Evolutionary conservation across 1,140 invertebrate species (phyloP), one percentile per base, ranked within the genome.

Genomic region (Dendroctonus ponderosae): DNA sequence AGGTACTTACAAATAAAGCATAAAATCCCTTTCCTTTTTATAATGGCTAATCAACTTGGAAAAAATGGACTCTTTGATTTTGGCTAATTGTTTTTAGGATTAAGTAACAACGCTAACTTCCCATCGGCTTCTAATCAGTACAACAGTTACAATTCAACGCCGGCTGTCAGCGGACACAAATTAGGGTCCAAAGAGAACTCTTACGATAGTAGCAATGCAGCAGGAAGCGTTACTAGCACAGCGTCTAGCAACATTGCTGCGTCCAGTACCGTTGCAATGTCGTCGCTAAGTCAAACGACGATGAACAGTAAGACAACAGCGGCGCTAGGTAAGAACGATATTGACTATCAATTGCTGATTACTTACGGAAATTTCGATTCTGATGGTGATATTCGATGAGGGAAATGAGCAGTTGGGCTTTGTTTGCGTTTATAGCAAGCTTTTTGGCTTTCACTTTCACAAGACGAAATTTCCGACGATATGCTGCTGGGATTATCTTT

Each of bases 161-260:
- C 26, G 26, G 26, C 80, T 62, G 82, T 81, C 6, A 39, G 60
- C 62, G 82, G 14, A 65, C 80, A 77, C 40, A 83, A 83, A 70
- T 84, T 83, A 26, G 37, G 38, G 7, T 3, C 38, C 1, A 62
- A 62, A 15, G 62, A 65, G 66, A 82, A 81, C 56, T 81, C 81
- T 42, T 85, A 85, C 40, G 84, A 84, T 63, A 84, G 76, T 70
- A 83, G 77, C 59, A 80, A 81, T 53, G 80, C 79, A 42, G 79
- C 79, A 4, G 81, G 79, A 46, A 79, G 80, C 8, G 78, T 77
- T 1, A 82, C 78, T 58, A 82, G 70, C 61, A 79, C 83, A 26
- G 80, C 80, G 53, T 81, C 80, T 70, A 79, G 83, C 71, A 80
- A 78, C 48, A 78, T 83, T 49, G 79, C 83, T 51, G 77, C 76